These are phyloP conservation scores for Diplodus sargus DNA, from an alignment of 2,797 vertebrate species.

Conservation along the genomic window DNA sequence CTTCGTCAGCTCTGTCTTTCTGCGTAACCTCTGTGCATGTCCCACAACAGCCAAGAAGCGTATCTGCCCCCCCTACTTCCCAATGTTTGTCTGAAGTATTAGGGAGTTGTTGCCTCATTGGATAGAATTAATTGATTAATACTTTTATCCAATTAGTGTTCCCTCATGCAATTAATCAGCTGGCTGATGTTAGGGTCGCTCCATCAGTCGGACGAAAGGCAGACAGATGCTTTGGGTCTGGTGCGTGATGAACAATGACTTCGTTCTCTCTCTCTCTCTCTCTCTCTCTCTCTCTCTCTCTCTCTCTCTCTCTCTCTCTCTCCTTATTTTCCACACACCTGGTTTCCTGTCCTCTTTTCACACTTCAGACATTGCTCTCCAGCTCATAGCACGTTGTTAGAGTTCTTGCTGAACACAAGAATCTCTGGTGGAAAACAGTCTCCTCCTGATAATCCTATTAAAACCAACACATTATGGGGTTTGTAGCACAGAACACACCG, in stretches of 20 bases:
- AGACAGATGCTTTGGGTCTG: slow-evolving; percentile 76
- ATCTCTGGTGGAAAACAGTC: slow-evolving; percentile 46
- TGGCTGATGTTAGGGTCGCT: slow-evolving; percentile 74
- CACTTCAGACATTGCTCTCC: slow-evolving; percentile 49
- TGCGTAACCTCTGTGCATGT: slow-evolving; percentile 57
- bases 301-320: too few species aligned
- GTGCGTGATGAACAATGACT: slow-evolving; percentile 78
- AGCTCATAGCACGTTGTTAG: slow-evolving; percentile 57
- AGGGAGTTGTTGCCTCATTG: slow-evolving; percentile 81
- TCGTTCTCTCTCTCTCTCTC: slow-evolving; percentile 16
- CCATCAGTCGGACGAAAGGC: slow-evolving; percentile 71
- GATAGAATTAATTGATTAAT: slow-evolving; percentile 88
- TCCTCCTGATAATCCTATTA: slow-evolving; percentile 40
- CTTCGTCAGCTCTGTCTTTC: slow-evolving; percentile 43
- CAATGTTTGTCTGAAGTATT: slow-evolving; percentile 85
- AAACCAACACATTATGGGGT: slow-evolving; percentile 26
- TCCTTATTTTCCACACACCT: slow-evolving; percentile 67
- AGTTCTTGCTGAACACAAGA: slow-evolving; percentile 67
- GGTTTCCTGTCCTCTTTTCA: slow-evolving; percentile 47
- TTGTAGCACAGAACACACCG: slow-evolving; percentile 6
- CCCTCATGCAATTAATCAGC: slow-evolving; percentile 88
- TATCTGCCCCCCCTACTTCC: slow-evolving; percentile 54
- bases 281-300: slow-evolving; percentile 20
- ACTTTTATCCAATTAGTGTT: slow-evolving; percentile 88
- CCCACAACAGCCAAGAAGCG: slow-evolving; percentile 52